phyloP scores from a whole-genome alignment of 2,113 vertebrate genomes.

The Hipposideros armiger region DNA sequence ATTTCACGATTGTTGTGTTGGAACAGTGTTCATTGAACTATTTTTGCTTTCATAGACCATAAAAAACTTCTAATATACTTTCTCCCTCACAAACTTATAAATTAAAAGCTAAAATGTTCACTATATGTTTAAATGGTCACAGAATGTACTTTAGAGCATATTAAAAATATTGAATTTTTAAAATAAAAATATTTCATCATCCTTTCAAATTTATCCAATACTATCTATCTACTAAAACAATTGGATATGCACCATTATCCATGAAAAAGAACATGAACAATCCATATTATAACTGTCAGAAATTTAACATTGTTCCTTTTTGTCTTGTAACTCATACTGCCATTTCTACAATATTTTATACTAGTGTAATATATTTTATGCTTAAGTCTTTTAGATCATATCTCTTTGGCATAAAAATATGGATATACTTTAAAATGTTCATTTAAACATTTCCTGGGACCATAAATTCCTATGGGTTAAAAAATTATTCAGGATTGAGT shows the following conservation, averaged over 20 bases:
- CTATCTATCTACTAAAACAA: background rate
- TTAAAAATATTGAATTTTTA: background rate
- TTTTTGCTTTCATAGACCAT: background rate
- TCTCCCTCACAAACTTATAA: background rate
- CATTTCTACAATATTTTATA: background rate
- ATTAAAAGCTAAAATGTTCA: background rate
- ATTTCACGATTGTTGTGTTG: background rate
- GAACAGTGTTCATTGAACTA: background rate
- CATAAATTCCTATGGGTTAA: background rate
- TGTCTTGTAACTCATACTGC: background rate
- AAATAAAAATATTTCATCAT: background rate
- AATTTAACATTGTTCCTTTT: slow-evolving; percentile 1
- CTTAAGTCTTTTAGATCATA: background rate
- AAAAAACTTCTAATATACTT: background rate
- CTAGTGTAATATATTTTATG: background rate
- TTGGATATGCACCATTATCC: background rate
- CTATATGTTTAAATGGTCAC: background rate
- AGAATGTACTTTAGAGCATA: background rate
- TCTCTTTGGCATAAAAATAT: background rate
- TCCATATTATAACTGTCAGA: background rate
- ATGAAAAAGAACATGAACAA: slow-evolving; percentile 3
- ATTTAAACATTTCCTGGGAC: background rate
- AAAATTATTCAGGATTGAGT: background rate
- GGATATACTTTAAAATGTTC: background rate
- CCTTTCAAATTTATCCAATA: background rate